Evolutionary conservation across 2,113 vertebrate genomes (phyloP).

Genomic region (Scomber scombrus): DNA sequence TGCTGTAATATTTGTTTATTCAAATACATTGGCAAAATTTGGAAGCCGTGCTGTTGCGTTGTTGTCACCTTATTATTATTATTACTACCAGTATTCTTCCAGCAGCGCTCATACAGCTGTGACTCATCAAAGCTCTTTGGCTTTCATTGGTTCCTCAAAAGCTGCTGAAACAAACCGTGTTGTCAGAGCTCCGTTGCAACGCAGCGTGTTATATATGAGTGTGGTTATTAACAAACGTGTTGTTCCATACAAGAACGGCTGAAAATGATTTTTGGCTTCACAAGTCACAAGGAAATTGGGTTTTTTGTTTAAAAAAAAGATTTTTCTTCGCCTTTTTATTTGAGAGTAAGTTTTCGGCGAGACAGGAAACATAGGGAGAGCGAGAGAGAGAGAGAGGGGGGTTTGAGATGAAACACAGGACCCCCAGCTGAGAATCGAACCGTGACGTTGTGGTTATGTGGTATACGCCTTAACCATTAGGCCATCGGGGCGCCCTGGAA

Average conservation of each 20-base stretch:
- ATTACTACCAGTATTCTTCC: not conserved
- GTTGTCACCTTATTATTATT: not conserved
- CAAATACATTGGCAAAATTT: not conserved
- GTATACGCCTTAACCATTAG: too few relatives aligned
- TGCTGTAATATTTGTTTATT: not conserved
- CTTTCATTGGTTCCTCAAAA: not conserved
- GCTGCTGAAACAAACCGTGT: constrained; percentile 1
- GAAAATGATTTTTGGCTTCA: not conserved
- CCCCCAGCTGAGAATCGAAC: too few relatives aligned
- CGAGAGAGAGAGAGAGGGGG: too few relatives aligned
- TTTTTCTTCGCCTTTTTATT: too few relatives aligned
- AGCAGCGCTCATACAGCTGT: not conserved
- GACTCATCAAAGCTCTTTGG: constrained; percentile 3
- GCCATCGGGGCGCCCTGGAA: too few relatives aligned
- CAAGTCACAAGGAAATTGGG: not conserved
- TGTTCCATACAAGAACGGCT: not conserved
- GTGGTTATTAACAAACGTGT: not conserved
- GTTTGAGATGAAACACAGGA: too few relatives aligned
- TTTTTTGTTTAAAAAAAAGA: too few relatives aligned
- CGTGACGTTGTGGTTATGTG: too few relatives aligned
- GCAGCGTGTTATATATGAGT: not conserved
- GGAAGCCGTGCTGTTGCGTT: not conserved
- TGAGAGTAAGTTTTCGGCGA: too few relatives aligned
- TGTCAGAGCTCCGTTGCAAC: not conserved
- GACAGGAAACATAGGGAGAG: too few relatives aligned